Evolutionary conservation across 2,797 vertebrate species (phyloP), one percentile per base, ranked within the genome.

Genomic region (Ceyx erithaca): DNA sequence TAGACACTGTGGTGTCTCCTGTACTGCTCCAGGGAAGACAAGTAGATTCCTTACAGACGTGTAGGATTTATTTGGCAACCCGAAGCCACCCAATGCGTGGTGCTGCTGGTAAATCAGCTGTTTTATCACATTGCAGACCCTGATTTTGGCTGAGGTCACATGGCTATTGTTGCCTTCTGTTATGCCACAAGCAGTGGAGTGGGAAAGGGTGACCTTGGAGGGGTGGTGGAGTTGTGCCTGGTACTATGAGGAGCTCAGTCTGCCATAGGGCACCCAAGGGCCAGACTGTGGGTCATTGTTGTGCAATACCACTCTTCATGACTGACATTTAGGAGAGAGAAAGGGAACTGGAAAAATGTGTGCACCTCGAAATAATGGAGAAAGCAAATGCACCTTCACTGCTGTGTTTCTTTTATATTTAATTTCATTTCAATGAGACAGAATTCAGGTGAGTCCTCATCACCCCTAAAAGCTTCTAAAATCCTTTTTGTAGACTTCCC

Each of bases 131-230:
- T 16, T 55, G 55, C 18, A 55, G 48, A 48, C 7, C 31, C 23
- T 66, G 46, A 25, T 69, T 92, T 84, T 66, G 54, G 7, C 30
- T 58, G 43, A 13, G 8, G 3, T 63, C 25, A 21, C 0, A 0
- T 30, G 17, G 17, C 63, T 72, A 19, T 46, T 18, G 28, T 58
- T 58, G 20, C 1, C 20, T 9, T 15, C 11, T 7, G 1, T 2
- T 9, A 49, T 5, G 17, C 3, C 5, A 8, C 2, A 6, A 14
- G 6, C 10, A 40, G 35, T 1, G 2, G 33, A 8, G 28, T 41
- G 49, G 64, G 71, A 67, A 17, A 26, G 9, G 2, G 9, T 33
- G 57, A 31, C 4, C 13, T 21, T 45, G 35, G 8, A 28, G 7
- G 1, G 31, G 5, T 35, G 9, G 12, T 77, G 40, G 10, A 6